Evolutionary conservation across 2,888 invertebrate species (phyloP).

Genomic region (Drosophila picticornis): DNA sequence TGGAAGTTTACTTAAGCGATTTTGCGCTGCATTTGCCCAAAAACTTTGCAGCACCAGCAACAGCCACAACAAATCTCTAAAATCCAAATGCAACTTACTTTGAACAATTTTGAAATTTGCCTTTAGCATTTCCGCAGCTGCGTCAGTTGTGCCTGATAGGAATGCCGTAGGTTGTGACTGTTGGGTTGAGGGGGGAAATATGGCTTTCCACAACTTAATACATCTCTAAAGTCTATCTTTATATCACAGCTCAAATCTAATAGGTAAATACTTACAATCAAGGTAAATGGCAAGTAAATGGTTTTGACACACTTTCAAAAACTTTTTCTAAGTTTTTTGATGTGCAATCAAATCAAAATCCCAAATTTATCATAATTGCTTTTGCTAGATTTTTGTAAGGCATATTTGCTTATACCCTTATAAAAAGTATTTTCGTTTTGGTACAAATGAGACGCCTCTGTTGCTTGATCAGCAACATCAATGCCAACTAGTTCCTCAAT

Average conservation of each 20-base stretch:
- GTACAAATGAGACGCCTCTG: neutral
- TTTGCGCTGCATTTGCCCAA: slow-evolving; percentile 62
- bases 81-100: slow-evolving; percentile 44
- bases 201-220: neutral
- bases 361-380: neutral
- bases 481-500: neutral
- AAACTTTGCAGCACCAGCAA: slow-evolving; percentile 50
- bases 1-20: slow-evolving; percentile 70
- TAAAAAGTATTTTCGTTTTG: too few relatives aligned
- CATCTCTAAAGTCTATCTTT: neutral
- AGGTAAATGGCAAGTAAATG: neutral
- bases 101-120: slow-evolving; percentile 51
- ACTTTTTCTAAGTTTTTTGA: neutral
- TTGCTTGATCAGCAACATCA: neutral
- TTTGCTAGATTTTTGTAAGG: neutral
- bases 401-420: neutral
- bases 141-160: slow-evolving; percentile 32
- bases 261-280: neutral
- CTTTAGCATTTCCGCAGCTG: slow-evolving; percentile 34
- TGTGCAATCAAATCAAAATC: neutral
- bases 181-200: too few relatives aligned
- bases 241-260: neutral
- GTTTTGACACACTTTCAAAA: neutral
- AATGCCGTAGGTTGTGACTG: neutral
- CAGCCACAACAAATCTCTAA: slow-evolving; percentile 38